A percentile compares a stretch with the other conserved stretches of the same genome.
phyloP scores from a whole-genome alignment of 2,797 vertebrate species.

The Sternarchorhynchus goeldii region DNA sequence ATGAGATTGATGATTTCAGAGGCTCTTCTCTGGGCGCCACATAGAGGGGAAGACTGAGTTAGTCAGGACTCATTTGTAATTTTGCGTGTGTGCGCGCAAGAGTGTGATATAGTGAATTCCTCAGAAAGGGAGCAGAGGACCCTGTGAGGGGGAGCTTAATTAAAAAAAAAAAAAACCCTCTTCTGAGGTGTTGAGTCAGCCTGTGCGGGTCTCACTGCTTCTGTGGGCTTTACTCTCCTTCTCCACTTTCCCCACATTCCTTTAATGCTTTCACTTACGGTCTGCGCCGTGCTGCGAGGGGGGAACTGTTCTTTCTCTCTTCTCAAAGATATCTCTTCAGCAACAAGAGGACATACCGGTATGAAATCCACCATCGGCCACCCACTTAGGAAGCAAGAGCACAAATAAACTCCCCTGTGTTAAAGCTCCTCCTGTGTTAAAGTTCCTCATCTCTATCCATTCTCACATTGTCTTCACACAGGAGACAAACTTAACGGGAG shows the following conservation, averaged over 20 bases:
- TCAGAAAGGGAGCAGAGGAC: constrained; percentile 52
- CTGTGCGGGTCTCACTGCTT: neutral
- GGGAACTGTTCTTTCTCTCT: neutral
- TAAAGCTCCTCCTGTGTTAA: neutral
- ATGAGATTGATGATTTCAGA: constrained; percentile 22
- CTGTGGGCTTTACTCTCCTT: constrained; percentile 3
- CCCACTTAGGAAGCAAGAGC: constrained; percentile 22
- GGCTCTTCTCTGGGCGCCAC: constrained; percentile 17
- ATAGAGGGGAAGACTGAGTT: constrained; percentile 33
- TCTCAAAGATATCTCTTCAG: neutral
- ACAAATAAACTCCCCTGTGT: constrained; percentile 43
- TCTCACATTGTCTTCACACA: neutral
- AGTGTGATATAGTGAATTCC: constrained; percentile 42
- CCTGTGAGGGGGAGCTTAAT: constrained; percentile 64
- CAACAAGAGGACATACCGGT: neutral
- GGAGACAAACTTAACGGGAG: neutral
- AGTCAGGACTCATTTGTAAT: constrained; percentile 50
- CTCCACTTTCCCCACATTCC: neutral
- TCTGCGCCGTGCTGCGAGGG: neutral
- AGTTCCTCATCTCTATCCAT: too few relatives aligned
- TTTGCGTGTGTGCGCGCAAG: constrained; percentile 25
- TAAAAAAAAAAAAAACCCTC: constrained; percentile 61
- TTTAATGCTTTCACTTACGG: neutral
- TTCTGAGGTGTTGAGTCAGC: constrained; percentile 50
- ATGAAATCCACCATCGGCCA: constrained; percentile 30